phyloP scores from a whole-genome alignment of 2,797 vertebrate genomes.

The Peromyscus attwateri region DNA sequence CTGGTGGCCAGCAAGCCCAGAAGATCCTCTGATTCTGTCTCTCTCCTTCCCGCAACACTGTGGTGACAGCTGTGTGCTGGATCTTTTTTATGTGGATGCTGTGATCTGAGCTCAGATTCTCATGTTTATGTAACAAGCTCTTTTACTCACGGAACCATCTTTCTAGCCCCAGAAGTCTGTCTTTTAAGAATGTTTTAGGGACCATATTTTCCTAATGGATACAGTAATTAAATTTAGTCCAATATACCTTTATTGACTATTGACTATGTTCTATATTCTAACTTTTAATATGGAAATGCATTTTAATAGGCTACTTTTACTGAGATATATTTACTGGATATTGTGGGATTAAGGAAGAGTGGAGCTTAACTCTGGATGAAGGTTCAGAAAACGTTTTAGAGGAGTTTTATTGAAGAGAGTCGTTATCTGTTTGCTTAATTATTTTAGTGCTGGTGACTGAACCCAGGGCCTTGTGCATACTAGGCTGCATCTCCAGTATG shows the following conservation, averaged over 20 bases:
- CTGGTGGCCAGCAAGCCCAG: neutral
- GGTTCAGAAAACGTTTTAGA: neutral
- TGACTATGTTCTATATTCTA: constrained; percentile 8
- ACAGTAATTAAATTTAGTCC: constrained; percentile 51
- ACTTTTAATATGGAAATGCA: neutral
- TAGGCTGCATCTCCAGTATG: neutral
- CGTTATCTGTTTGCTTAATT: neutral
- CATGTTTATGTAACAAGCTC: neutral
- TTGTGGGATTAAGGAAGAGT: constrained; percentile 7
- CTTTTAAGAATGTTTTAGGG: neutral
- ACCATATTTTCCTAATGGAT: neutral
- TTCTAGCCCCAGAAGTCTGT: neutral
- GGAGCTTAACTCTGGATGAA: neutral
- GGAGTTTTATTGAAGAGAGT: neutral
- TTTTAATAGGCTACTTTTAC: neutral
- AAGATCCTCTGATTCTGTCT: neutral
- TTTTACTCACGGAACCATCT: neutral
- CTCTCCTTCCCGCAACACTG: no score
- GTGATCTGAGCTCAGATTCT: neutral
- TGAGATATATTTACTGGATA: neutral
- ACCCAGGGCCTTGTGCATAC: neutral
- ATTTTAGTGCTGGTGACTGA: neutral
- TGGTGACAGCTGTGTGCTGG: neutral
- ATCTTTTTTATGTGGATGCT: neutral
- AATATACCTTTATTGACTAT: constrained; percentile 7